Evolutionary conservation across 2,888 invertebrate species (phyloP), one percentile per base, ranked within the genome.

Genomic region (Parascotia fuliginaria): DNA sequence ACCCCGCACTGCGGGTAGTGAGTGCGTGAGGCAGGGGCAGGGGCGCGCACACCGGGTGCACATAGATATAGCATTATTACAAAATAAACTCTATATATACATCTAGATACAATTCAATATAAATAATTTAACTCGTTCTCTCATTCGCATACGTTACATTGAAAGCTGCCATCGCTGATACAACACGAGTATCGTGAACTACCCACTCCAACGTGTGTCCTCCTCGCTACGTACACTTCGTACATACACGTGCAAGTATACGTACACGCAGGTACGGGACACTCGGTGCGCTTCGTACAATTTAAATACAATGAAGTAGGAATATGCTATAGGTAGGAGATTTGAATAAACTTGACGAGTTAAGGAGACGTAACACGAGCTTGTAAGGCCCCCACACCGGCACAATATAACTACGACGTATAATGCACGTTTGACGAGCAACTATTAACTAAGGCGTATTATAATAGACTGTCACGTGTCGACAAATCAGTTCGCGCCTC

Each of bases 11-110:
- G n/a, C n/a, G n/a, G n/a, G n/a, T n/a, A n/a, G n/a, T n/a, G n/a
- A n/a, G 14, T 40, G 42, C 37, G 33, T 48, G 19, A 28, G 42
- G 41, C 3, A 12, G 2, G 14, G 12, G 47, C 33, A 38, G 42
- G 52, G 43, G 52, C 42, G 45, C 43, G 43, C 39, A 32, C 46
- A 14, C 44, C 43, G 19, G 24, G 36, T 50, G 53, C 44, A 56
- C 53, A 60, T 45, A 55, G 44, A 69, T 51, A 54, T 43, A 68
- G 73, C 67, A 68, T 69, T 77, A 79, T 75, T 79, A 80, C 77
- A 79, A 80, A 81, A 83, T 83, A 83, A 81, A 74, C 69, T 79
- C 69, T 81, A 75, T 73, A 80, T 77, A 77, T 73, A 75, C 74
- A 80, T 64, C 65, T 76, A 76, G 66, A 65, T 77, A 77, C 62